A percentile compares a stretch with the other conserved stretches of the same genome.
Evolutionary conservation across 2,113 vertebrate species (phyloP).

Genomic region (Pleuronectes platessa): DNA sequence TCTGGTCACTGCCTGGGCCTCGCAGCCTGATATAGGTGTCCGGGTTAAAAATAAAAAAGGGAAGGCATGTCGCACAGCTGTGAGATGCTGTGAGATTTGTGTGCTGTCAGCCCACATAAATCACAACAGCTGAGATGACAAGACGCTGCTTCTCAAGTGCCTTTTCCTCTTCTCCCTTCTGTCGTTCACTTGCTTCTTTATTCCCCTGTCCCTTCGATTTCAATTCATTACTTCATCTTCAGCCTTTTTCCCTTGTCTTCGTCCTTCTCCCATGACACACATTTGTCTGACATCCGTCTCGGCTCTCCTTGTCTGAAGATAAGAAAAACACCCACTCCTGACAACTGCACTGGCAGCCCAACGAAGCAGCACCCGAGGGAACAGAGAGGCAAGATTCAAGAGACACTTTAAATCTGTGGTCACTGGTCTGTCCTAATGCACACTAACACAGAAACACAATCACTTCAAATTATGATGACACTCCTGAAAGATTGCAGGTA

Average conservation of each 20-base stretch:
- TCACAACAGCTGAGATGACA: conserved; percentile 90
- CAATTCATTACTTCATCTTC: conserved; percentile 31
- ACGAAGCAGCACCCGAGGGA: conserved; percentile 46
- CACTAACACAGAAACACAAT: not conserved
- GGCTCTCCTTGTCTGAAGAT: conserved; percentile 44
- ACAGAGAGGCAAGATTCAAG: conserved; percentile 39
- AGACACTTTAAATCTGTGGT: conserved; percentile 24
- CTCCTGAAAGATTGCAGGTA: conserved; percentile 2
- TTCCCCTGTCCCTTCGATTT: conserved; percentile 10
- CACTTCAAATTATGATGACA: conserved; percentile 7
- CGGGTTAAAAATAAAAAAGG: conserved; percentile 85
- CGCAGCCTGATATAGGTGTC: conserved; percentile 67
- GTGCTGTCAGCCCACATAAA: conserved; percentile 83
- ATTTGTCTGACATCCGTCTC: conserved; percentile 40
- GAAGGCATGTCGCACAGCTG: conserved; percentile 86
- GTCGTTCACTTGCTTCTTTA: conserved; percentile 24
- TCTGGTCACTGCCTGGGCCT: conserved; percentile 34
- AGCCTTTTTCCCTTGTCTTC: not conserved
- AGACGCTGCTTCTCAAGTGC: conserved; percentile 44
- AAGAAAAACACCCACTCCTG: conserved; percentile 49
- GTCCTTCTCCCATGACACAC: conserved; percentile 23
- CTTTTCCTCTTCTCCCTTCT: conserved; percentile 43
- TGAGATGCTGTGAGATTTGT: conserved; percentile 79
- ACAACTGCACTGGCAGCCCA: conserved; percentile 45
- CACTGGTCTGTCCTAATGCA: conserved; percentile 42